A percentile compares a stretch with the other conserved stretches of the same genome.
phyloP scores from a whole-genome alignment of 2,888 invertebrate genomes.

The Rhagonycha fulva region DNA sequence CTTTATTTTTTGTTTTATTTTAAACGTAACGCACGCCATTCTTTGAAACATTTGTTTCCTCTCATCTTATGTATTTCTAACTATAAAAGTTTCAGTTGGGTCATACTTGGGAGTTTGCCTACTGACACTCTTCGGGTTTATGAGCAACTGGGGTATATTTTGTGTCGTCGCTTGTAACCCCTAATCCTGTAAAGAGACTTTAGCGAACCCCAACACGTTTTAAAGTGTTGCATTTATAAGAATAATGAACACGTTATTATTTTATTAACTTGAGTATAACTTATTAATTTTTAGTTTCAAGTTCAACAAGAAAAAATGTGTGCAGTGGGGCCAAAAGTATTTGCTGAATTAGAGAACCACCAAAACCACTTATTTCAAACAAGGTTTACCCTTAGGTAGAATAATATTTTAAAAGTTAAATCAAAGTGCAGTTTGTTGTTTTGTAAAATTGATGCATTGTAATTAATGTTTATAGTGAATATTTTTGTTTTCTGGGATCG shows the following conservation, averaged over 20 bases:
- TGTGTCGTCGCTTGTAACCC: slow-evolving; percentile 21
- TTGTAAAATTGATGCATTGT: background rate
- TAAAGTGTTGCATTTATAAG: slow-evolving; percentile 14
- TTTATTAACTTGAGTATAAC: background rate
- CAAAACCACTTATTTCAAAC: background rate
- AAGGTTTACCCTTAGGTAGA: background rate
- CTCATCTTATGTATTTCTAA: slow-evolving; percentile 8
- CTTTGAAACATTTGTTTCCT: slow-evolving; percentile 18
- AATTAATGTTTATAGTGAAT: background rate
- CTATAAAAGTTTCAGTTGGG: slow-evolving; percentile 27
- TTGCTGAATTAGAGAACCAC: background rate
- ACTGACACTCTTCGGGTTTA: slow-evolving; percentile 26
- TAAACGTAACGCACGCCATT: background rate
- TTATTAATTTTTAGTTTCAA: background rate
- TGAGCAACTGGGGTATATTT: slow-evolving; percentile 21
- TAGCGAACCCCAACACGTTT: slow-evolving; percentile 11
- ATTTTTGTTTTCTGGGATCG: background rate
- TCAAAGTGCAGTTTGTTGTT: background rate
- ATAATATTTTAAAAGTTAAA: background rate
- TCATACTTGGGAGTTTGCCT: slow-evolving; percentile 20
- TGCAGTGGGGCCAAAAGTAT: background rate
- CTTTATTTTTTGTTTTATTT: background rate
- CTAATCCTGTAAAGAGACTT: slow-evolving; percentile 3
- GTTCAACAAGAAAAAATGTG: background rate
- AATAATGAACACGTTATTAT: background rate